These are phyloP conservation scores for Meles meles DNA, from an alignment of 2,113 vertebrate species.

Conservation along the genomic window DNA sequence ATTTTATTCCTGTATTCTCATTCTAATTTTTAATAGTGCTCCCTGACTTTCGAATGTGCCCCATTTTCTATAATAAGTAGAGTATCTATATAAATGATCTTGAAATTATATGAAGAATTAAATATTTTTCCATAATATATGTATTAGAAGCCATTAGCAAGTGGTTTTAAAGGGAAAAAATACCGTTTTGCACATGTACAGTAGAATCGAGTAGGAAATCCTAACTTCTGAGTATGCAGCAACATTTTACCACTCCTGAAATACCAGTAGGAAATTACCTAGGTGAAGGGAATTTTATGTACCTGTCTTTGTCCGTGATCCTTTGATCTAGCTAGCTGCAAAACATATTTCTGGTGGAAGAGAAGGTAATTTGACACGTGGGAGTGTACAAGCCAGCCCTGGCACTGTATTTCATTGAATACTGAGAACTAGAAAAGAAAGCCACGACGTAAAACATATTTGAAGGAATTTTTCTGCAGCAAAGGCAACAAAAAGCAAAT, in stretches of 20 bases:
- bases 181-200: not conserved
- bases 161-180: not conserved
- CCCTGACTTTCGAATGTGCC: not conserved
- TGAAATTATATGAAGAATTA: not conserved
- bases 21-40: not conserved
- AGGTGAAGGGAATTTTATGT: not conserved
- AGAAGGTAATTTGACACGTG: not conserved
- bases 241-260: not conserved
- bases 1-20: not conserved
- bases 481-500: not conserved
- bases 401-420: not conserved
- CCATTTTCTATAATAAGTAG: not conserved
- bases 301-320: not conserved
- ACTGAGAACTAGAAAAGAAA: not conserved
- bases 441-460: not conserved
- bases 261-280: not conserved
- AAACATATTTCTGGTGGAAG: not conserved
- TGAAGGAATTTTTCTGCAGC: not conserved
- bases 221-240: not conserved
- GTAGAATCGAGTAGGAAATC: not conserved
- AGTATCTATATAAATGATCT: not conserved
- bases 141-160: not conserved
- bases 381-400: rapidly evolving
- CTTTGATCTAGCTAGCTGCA: not conserved
- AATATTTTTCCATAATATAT: not conserved